Conservation (phyloP, 2,888 invertebrate species). For the Cistogaster globosa region DNA sequence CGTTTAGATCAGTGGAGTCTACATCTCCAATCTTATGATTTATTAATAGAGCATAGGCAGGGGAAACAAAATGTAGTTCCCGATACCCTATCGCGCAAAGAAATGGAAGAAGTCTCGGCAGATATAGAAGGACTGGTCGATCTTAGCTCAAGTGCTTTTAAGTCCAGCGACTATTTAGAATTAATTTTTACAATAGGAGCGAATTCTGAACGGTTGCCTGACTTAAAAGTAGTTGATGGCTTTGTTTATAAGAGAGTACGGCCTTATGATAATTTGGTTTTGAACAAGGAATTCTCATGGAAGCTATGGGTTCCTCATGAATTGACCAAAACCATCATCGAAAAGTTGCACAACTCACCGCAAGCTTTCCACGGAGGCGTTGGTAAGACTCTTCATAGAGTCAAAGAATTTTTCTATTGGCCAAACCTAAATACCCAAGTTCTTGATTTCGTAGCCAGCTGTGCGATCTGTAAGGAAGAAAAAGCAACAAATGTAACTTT, state of each 20-base stretch:
- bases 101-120: not conserved
- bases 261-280: not conserved
- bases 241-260: not conserved
- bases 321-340: no score
- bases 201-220: not conserved
- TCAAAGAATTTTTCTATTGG: not conserved
- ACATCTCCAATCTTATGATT: not conserved
- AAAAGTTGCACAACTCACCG: not conserved
- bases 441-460: not conserved
- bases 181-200: not conserved
- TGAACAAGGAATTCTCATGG: not conserved
- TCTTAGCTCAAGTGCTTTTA: not conserved
- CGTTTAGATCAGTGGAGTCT: not conserved
- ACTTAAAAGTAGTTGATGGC: not conserved
- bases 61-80: slow-evolving; percentile 1
- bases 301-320: no score
- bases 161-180: not conserved
- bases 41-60: not conserved
- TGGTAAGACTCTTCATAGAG: not conserved
- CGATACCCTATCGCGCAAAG: slow-evolving; percentile 5
- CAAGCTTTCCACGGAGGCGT: not conserved
- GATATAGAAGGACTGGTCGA: not conserved
- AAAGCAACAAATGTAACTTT: not conserved
- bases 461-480: not conserved
- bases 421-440: not conserved